Base-by-base conservation (phyloP, 1,140 invertebrate species). In the Lepidurus couesii region DNA sequence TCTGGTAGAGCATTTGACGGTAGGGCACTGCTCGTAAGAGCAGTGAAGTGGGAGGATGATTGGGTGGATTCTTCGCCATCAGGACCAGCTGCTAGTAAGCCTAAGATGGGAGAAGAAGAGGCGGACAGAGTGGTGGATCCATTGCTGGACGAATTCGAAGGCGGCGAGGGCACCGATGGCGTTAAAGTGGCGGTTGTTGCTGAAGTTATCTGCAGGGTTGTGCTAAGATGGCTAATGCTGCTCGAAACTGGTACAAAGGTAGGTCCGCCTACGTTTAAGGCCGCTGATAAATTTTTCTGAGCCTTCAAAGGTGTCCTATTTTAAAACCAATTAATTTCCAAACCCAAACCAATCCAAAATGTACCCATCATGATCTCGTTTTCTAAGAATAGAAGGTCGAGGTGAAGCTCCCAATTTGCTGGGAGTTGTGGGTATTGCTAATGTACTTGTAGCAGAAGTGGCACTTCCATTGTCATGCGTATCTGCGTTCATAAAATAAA, bases 91-190 rank as follows among this genome's bases (percentile, higher is more conserved):
- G 77, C 65, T 77, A 79, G 53, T 16, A 65, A 16, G 1, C 53
- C 53, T 65, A 21, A 65, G 78, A 82, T 90, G 1, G 91, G 91
- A 45, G 91, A 92, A 0, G 91, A 92, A n/a, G 91, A 92, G 0
- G 91, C 91, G 1, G 91, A 92, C 1, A 92, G 89, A 0, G 92
- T 93, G 0, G 91, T 92, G 0, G 91, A 92, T n/a, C 92, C 91
- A 74, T 81, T 81, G 73, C 80, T 82, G 1, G 82, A 82, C 65
- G 82, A 80, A 80, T 81, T 80, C 1, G 83, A 77, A 2, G 44
- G 76, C 6, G 73, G 78, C 44, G 74, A 79, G 44, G 73, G 65
- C 8, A 24, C 73, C 45, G 78, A 47, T 24, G 76, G 42, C 44
- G 78, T 21, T 45, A 26, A 76, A 73, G 13, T 78, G 65, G 73